Evolutionary conservation across 1,140 invertebrate species (phyloP).

Genomic region (Drosophila simulans): DNA sequence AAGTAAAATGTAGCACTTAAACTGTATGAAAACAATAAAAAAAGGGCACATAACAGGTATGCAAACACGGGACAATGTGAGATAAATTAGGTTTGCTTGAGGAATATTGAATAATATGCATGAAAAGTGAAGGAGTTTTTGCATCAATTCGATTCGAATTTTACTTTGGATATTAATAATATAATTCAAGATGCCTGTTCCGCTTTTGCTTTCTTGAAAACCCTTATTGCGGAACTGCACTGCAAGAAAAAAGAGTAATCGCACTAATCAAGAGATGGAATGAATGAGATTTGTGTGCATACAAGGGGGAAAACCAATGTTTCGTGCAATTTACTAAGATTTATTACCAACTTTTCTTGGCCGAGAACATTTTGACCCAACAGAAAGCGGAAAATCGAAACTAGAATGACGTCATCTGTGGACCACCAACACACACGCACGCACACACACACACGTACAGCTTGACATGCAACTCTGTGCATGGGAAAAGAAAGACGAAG

Average conservation of each 20-base stretch:
- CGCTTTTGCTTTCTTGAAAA: too few species aligned
- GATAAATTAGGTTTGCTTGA: not conserved
- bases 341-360: conserved; percentile 20
- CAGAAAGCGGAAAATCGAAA: conserved; percentile 13
- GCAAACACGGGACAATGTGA: not conserved
- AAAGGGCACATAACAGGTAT: not conserved
- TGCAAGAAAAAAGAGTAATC: not conserved
- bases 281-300: not conserved
- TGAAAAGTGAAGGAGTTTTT: too few species aligned
- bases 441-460: not conserved
- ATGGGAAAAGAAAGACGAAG: not conserved
- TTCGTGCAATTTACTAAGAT: not conserved
- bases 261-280: too few species aligned
- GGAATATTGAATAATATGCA: too few species aligned
- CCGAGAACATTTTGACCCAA: not conserved
- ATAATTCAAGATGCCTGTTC: not conserved
- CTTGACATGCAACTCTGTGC: not conserved
- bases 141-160: too few species aligned
- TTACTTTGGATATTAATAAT: too few species aligned
- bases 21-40: conserved; percentile 6
- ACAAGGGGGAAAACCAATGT: not conserved
- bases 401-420: conserved; percentile 8
- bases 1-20: conserved; percentile 1
- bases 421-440: not conserved
- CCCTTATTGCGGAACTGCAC: too few species aligned